These are phyloP conservation scores for Drosophila neutralis DNA, from an alignment of 2,888 invertebrate species.

Conservation along the genomic window DNA sequence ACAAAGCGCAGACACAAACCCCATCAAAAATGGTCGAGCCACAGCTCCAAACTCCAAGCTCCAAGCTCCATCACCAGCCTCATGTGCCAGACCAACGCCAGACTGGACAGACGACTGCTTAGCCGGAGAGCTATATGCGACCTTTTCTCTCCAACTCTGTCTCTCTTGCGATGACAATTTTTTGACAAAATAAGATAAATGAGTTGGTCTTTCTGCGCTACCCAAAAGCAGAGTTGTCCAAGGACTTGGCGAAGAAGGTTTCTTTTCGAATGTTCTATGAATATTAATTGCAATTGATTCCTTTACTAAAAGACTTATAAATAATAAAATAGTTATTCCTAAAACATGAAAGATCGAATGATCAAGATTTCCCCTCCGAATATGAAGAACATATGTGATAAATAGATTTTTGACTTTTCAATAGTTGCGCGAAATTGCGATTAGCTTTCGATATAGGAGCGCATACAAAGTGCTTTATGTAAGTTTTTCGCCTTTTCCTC, in stretches of 20 bases:
- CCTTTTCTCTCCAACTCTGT: constrained; percentile 50
- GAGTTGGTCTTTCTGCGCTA: constrained; percentile 56
- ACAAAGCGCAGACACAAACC: constrained; percentile 66
- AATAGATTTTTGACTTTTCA: neutral
- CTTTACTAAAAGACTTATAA: neutral
- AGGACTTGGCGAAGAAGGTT: neutral
- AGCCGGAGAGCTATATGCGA: constrained; percentile 51
- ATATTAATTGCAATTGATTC: neutral
- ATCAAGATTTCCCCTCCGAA: too few species aligned
- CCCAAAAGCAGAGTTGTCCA: constrained; percentile 2
- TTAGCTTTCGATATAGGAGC: neutral
- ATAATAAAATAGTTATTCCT: neutral
- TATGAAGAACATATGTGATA: neutral
- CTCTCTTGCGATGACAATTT: constrained; percentile 72
- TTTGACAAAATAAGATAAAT: constrained; percentile 84
- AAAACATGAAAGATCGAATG: too few species aligned
- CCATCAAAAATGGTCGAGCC: constrained; percentile 7
- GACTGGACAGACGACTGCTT: constrained; percentile 59
- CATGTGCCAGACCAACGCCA: constrained; percentile 38
- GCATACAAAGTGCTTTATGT: neutral
- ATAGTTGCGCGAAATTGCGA: neutral
- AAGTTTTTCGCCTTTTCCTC: neutral
- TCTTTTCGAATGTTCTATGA: neutral
- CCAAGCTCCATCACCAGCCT: constrained; percentile 8
- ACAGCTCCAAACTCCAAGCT: neutral